phyloP scores from a whole-genome alignment of 2,888 invertebrate genomes.

The Phalera bucephala region DNA sequence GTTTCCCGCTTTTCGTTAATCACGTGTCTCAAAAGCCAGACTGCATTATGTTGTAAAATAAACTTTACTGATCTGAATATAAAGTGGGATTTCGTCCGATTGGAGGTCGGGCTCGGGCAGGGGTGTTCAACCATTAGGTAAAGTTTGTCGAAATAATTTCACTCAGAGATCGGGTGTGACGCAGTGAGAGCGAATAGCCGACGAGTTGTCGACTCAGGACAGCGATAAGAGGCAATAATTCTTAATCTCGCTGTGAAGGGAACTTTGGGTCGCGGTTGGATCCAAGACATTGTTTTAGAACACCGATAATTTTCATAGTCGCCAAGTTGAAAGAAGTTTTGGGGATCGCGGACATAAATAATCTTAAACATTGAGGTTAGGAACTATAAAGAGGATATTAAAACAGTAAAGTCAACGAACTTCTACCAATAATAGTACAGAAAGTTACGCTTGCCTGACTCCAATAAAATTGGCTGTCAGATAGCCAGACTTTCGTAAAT shows the following conservation, averaged over 20 bases:
- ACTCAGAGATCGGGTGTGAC: slow-evolving; percentile 62
- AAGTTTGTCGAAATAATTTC: slow-evolving; percentile 78
- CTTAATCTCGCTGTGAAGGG: slow-evolving; percentile 60
- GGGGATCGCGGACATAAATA: slow-evolving; percentile 32
- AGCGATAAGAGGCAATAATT: slow-evolving; percentile 75
- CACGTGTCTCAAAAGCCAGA: slow-evolving; percentile 62
- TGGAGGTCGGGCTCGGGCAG: slow-evolving; percentile 25
- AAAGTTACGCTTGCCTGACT: background rate
- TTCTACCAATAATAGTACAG: background rate
- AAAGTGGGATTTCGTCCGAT: slow-evolving; percentile 37
- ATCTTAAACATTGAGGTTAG: slow-evolving; percentile 16
- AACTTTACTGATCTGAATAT: slow-evolving; percentile 36
- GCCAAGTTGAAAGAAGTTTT: slow-evolving; percentile 44
- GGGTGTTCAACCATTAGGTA: slow-evolving; percentile 63
- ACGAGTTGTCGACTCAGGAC: slow-evolving; percentile 66
- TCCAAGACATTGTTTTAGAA: slow-evolving; percentile 53
- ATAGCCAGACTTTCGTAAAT: no score
- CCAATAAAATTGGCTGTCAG: no score
- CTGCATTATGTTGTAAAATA: slow-evolving; percentile 26
- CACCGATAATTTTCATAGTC: slow-evolving; percentile 54
- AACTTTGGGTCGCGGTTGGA: slow-evolving; percentile 42
- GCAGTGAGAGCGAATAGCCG: slow-evolving; percentile 60
- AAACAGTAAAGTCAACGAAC: background rate
- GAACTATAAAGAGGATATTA: slow-evolving; percentile 7
- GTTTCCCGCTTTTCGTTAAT: slow-evolving; percentile 78